These are phyloP conservation scores for Edolisoma coerulescens DNA, from an alignment of 2,113 vertebrate species.

Conservation along the genomic window DNA sequence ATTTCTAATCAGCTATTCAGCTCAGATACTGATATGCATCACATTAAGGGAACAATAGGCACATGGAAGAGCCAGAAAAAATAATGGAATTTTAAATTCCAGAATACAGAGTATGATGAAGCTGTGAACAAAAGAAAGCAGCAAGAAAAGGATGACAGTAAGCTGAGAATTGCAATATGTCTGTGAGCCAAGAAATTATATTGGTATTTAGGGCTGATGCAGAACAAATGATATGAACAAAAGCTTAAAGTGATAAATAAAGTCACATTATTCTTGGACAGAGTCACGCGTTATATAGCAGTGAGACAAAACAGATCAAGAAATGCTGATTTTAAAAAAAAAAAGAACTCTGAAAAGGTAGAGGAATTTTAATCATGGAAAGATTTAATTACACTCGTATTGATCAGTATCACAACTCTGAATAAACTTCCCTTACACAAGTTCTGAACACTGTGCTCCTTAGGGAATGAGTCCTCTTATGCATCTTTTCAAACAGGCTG, in stretches of 20 bases:
- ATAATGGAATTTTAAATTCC: constrained; percentile 5
- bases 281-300: neutral
- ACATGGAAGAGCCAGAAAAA: neutral
- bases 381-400: constrained; percentile 62
- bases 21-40: neutral
- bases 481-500: neutral
- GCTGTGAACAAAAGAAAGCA: constrained; percentile 2
- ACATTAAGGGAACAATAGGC: neutral
- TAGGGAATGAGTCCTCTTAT: neutral
- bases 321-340: neutral
- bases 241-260: constrained; percentile 44
- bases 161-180: neutral
- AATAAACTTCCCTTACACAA: neutral
- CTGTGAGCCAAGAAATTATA: constrained; percentile 16
- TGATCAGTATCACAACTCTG: constrained; percentile 33
- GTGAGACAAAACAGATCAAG: constrained; percentile 35
- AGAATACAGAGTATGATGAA: neutral
- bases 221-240: constrained; percentile 3
- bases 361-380: constrained; percentile 43
- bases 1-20: constrained; percentile 3
- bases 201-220: constrained; percentile 18
- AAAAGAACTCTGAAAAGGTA: constrained; percentile 28
- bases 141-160: neutral
- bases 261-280: constrained; percentile 8
- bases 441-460: neutral